Evolutionary conservation across 2,888 invertebrate genomes (phyloP).

Genomic region (Micoletzkya japonica): DNA sequence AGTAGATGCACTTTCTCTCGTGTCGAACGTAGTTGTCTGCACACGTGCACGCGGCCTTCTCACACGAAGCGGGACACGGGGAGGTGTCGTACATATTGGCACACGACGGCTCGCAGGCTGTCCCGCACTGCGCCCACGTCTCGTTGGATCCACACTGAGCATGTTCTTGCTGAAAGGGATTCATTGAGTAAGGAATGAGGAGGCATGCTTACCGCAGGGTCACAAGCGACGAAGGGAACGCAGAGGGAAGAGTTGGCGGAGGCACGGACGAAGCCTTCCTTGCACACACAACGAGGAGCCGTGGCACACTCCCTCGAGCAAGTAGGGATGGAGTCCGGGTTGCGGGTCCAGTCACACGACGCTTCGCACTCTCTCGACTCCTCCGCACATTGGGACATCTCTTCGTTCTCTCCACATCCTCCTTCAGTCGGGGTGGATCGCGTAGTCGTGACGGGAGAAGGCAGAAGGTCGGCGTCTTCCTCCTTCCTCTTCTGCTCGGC

Average conservation of each 20-base stretch:
- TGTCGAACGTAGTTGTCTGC: constrained; percentile 60
- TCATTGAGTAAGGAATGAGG: neutral
- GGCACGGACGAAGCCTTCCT: constrained; percentile 57
- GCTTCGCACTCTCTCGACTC: constrained; percentile 57
- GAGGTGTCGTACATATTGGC: constrained; percentile 58
- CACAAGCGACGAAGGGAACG: constrained; percentile 60
- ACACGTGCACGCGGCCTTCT: constrained; percentile 59
- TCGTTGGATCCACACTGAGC: constrained; percentile 48
- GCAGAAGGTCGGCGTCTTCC: too few species aligned
- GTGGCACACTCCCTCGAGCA: constrained; percentile 41
- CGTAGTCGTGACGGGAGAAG: neutral
- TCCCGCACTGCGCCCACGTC: constrained; percentile 62
- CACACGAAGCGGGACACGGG: constrained; percentile 56
- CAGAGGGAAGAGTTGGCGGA: constrained; percentile 51
- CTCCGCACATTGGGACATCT: constrained; percentile 57
- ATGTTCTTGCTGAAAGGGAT: neutral
- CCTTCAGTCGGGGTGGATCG: neutral
- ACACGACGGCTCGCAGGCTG: constrained; percentile 59
- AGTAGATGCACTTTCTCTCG: constrained; percentile 56
- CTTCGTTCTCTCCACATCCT: constrained; percentile 55
- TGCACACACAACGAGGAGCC: constrained; percentile 45
- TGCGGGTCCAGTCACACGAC: constrained; percentile 60
- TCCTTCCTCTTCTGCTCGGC: constrained; percentile 3
- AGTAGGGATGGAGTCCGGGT: constrained; percentile 46
- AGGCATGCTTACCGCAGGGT: constrained; percentile 34